Conservation (phyloP, 2,888 invertebrate species). For the Agrotis clavis region DNA sequence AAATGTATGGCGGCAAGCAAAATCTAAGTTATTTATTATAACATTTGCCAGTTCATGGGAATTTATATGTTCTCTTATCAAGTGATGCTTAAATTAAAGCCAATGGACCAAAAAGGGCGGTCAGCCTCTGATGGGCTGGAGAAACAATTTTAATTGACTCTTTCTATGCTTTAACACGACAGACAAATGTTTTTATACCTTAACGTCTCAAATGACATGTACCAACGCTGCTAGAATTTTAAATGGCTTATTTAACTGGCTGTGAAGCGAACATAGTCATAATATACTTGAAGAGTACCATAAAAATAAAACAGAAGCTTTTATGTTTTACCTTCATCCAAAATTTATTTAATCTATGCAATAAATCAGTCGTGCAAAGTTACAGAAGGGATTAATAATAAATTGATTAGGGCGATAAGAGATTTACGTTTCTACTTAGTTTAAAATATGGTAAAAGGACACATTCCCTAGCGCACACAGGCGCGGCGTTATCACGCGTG, state of each 20-base stretch:
- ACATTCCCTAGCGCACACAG: constrained; percentile 67
- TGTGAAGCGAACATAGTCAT: constrained; percentile 24
- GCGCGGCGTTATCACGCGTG: constrained; percentile 72
- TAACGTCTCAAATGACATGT: constrained; percentile 66
- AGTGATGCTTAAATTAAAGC: constrained; percentile 15
- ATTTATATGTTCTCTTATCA: constrained; percentile 32
- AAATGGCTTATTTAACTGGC: constrained; percentile 63
- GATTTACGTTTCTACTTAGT: constrained; percentile 67
- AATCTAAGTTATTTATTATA: constrained; percentile 30
- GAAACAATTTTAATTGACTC: constrained; percentile 59
- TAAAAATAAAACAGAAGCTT: constrained; percentile 55
- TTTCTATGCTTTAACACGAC: constrained; percentile 70
- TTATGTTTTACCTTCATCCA: constrained; percentile 32
- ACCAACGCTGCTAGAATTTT: constrained; percentile 67
- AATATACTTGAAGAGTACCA: constrained; percentile 4
- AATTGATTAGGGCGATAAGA: constrained; percentile 65
- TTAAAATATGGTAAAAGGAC: constrained; percentile 76
- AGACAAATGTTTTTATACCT: constrained; percentile 59
- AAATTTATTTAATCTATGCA: constrained; percentile 47
- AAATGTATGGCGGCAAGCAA: constrained; percentile 28
- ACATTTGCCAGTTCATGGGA: constrained; percentile 21
- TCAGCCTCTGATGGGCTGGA: neutral
- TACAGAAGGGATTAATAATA: constrained; percentile 62
- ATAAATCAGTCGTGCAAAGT: constrained; percentile 57
- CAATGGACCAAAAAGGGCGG: constrained; percentile 5